Conservation (phyloP, 2,113 vertebrate species). For the Cololabis saira region DNA sequence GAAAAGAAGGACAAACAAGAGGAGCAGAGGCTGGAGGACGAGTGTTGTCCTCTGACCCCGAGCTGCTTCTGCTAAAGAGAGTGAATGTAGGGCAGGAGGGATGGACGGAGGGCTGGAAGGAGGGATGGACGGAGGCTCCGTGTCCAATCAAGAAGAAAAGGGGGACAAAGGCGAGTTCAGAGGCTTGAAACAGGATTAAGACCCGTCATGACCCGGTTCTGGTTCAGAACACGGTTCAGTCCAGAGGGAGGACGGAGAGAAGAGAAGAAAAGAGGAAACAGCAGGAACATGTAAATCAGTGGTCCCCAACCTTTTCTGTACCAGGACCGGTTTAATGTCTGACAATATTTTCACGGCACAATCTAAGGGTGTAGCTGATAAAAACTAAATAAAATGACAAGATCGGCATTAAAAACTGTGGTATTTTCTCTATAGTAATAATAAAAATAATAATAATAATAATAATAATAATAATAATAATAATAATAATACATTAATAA, state of each 20-base stretch:
- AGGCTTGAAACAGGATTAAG: slow-evolving; percentile 27
- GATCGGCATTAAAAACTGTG: too few relatives aligned
- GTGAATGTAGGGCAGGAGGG: background rate
- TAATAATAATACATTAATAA: too few relatives aligned
- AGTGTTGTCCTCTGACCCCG: background rate
- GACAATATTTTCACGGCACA: too few relatives aligned
- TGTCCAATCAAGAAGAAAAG: background rate
- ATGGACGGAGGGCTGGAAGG: background rate
- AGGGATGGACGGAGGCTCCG: background rate
- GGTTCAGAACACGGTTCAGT: background rate
- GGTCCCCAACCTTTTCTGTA: too few relatives aligned
- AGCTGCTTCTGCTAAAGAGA: slow-evolving; percentile 6
- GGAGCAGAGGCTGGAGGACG: background rate
- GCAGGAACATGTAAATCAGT: background rate
- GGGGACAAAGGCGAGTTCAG: background rate
- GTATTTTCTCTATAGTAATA: too few relatives aligned
- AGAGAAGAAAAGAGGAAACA: background rate
- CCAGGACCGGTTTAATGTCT: too few relatives aligned
- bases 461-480: too few relatives aligned
- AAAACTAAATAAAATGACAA: too few relatives aligned
- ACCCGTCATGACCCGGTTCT: background rate
- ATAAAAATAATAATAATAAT: too few relatives aligned
- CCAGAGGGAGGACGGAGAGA: background rate
- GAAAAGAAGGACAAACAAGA: background rate
- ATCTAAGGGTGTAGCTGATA: too few relatives aligned